Percentiles rank a stretch among this genome's conserved stretches.
Conservation (phyloP, 1,140 invertebrate species). For the Ptiloglossa arizonensis region DNA sequence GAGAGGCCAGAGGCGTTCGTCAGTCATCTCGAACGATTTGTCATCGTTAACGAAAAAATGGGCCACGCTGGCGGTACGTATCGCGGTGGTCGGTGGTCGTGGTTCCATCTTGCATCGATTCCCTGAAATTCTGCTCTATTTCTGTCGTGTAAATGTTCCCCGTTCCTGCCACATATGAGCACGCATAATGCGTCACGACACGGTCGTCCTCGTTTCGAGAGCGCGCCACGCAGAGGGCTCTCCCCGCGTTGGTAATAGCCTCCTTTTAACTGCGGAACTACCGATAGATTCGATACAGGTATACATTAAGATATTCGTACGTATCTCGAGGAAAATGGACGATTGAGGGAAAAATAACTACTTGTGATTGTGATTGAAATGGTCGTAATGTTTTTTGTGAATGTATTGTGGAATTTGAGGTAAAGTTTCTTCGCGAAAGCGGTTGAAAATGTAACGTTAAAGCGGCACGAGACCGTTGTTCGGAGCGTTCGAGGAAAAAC, state of each 20-base stretch:
- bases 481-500: constrained; percentile 41
- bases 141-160: constrained; percentile 11
- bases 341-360: too few relatives aligned
- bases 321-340: too few relatives aligned
- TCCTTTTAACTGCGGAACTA: too few relatives aligned
- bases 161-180: constrained; percentile 49
- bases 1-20: neutral
- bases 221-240: neutral
- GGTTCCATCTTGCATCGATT: constrained; percentile 21
- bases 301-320: too few relatives aligned
- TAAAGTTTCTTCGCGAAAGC: too few relatives aligned
- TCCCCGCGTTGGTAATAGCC: constrained; percentile 49
- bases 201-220: constrained; percentile 61
- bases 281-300: too few relatives aligned
- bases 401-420: too few relatives aligned
- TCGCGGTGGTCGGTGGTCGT: constrained; percentile 16
- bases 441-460: too few relatives aligned
- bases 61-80: neutral
- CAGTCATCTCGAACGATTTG: neutral
- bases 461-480: constrained; percentile 46
- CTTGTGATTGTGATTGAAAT: too few relatives aligned
- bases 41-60: constrained; percentile 12
- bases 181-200: constrained; percentile 63
- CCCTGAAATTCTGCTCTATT: constrained; percentile 26
- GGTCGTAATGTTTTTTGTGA: too few relatives aligned